Conservation (phyloP, 2,797 vertebrate species). For the Lates japonicus region DNA sequence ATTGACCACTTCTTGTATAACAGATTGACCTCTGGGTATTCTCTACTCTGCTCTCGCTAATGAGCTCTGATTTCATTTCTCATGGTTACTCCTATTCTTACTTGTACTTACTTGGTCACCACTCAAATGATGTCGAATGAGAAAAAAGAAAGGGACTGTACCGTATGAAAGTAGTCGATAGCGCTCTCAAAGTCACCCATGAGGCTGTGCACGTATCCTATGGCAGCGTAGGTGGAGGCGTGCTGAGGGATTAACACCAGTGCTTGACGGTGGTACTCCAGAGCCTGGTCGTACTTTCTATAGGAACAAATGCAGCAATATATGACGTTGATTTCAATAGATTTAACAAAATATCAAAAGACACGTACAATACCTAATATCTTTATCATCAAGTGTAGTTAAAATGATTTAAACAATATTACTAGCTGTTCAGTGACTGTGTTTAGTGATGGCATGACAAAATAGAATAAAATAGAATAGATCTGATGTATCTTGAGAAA, state of each 20-base stretch:
- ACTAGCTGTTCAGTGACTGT: too few relatives aligned
- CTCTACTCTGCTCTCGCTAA: background rate
- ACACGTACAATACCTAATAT: background rate
- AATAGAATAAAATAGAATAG: background rate
- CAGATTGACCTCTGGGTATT: too few relatives aligned
- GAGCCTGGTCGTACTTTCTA: slow-evolving; percentile 97
- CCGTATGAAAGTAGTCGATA: slow-evolving; percentile 99
- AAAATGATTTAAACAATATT: background rate
- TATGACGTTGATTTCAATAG: background rate
- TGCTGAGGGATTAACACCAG: slow-evolving; percentile 97
- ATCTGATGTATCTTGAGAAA: background rate
- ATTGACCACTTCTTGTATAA: background rate
- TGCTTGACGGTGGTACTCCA: slow-evolving; percentile 98
- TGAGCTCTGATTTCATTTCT: background rate
- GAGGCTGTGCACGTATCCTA: slow-evolving; percentile 98
- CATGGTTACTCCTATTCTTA: background rate
- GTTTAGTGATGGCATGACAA: background rate
- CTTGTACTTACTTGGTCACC: background rate
- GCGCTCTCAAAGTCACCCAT: slow-evolving; percentile 99
- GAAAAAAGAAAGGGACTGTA: slow-evolving; percentile 64
- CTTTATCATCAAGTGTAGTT: background rate
- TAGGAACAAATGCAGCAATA: background rate
- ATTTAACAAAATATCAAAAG: too few relatives aligned
- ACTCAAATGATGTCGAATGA: background rate
- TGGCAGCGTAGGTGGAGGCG: slow-evolving; percentile 97